A percentile compares a stretch with the other conserved stretches of the same genome.
phyloP scores from a whole-genome alignment of 2,797 vertebrate species.

The Darevskia mixta region DNA sequence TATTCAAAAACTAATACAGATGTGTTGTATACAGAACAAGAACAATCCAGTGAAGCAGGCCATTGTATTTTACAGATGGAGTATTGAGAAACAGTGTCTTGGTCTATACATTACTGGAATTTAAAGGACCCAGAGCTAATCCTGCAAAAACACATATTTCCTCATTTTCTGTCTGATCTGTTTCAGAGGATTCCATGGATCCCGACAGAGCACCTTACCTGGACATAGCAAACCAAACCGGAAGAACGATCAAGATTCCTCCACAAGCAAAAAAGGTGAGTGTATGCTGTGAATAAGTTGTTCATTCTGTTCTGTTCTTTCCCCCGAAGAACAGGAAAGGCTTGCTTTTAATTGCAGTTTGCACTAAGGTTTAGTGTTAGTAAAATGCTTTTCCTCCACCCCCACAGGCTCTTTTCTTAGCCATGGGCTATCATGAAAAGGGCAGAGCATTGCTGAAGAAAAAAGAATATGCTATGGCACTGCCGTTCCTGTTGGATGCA shows the following conservation, averaged over 20 bases:
- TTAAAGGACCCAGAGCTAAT: background rate
- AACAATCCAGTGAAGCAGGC: background rate
- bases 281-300: background rate
- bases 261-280: conserved; percentile 88
- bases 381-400: conserved; percentile 16
- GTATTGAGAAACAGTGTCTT: background rate
- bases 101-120: background rate
- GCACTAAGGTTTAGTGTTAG: background rate
- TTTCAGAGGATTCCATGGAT: conserved; percentile 87
- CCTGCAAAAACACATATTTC: background rate
- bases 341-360: background rate
- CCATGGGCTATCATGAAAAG: conserved; percentile 97
- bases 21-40: background rate
- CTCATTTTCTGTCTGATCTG: background rate
- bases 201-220: conserved; percentile 85
- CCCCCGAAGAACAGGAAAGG: fast-evolving
- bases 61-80: background rate
- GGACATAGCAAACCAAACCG: conserved; percentile 96
- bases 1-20: background rate
- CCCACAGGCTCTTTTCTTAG: conserved; percentile 90
- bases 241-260: conserved; percentile 90
- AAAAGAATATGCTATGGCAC: conserved; percentile 88
- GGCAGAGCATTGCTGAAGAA: conserved; percentile 94
- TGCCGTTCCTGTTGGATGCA: conserved; percentile 90
- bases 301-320: background rate